Evolutionary conservation across 2,888 invertebrate genomes (phyloP).

Genomic region (Epinotia ramella): DNA sequence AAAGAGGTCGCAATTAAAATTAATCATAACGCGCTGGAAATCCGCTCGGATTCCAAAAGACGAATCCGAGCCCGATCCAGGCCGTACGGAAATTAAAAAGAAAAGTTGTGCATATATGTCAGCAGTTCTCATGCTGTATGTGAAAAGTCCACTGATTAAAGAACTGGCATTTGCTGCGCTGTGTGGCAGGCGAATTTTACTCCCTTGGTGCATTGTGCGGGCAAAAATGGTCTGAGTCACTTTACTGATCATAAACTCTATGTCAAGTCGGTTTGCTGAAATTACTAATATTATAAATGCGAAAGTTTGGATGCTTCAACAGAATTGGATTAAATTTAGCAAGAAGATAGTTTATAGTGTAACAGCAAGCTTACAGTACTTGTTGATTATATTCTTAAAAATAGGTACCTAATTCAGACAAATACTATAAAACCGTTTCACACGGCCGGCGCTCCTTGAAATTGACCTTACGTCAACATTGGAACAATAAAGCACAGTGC

Average conservation of each 20-base stretch:
- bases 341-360: too few relatives aligned
- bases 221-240: neutral
- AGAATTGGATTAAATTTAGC: too few relatives aligned
- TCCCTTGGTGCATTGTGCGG: neutral
- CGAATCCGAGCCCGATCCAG: neutral
- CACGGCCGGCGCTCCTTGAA: too few relatives aligned
- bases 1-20: conserved; percentile 8
- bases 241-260: neutral
- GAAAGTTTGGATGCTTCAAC: too few relatives aligned
- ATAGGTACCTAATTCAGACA: too few relatives aligned
- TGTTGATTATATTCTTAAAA: too few relatives aligned
- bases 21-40: neutral
- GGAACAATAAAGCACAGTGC: too few relatives aligned
- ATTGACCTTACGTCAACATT: too few relatives aligned
- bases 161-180: neutral
- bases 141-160: conserved; percentile 11
- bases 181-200: neutral
- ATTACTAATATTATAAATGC: too few relatives aligned
- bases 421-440: too few relatives aligned
- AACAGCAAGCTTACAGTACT: too few relatives aligned
- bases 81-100: conserved; percentile 9
- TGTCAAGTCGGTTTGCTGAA: too few relatives aligned
- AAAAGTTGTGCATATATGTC: conserved; percentile 6
- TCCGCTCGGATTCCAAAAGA: neutral
- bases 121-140: conserved; percentile 3